Percentiles rank a stretch among this genome's conserved stretches.
Conservation (phyloP, 1,140 invertebrate genomes). For the Cyphomyrmex costatus region DNA sequence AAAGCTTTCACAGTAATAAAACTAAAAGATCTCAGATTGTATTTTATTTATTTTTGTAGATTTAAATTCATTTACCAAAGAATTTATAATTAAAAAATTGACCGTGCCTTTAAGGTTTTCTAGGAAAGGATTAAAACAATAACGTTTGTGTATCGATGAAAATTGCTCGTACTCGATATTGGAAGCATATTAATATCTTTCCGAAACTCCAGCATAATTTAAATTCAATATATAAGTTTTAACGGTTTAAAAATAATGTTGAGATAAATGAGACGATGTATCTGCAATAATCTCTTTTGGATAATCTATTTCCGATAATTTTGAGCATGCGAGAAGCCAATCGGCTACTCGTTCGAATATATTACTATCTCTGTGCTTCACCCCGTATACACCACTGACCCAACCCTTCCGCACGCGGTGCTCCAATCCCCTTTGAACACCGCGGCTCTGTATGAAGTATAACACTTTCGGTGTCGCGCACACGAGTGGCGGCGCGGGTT, state of each 20-base stretch:
- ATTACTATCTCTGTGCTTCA: constrained; percentile 9
- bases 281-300: neutral
- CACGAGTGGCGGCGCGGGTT: constrained; percentile 5
- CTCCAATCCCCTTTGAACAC: constrained; percentile 33
- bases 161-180: neutral
- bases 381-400: constrained; percentile 31
- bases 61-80: no score
- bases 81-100: no score
- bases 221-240: neutral
- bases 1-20: no score
- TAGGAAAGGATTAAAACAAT: neutral
- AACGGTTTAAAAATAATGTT: neutral
- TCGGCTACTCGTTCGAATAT: neutral
- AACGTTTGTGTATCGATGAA: neutral
- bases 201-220: neutral
- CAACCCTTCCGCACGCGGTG: neutral
- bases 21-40: no score
- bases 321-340: neutral
- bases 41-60: no score
- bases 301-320: constrained; percentile 11
- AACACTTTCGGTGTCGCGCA: constrained; percentile 44
- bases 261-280: neutral
- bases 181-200: neutral
- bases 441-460: constrained; percentile 23
- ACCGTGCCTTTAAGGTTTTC: no score